Evolutionary conservation across 2,888 invertebrate genomes (phyloP), one percentile per base, ranked within the genome.

Genomic region (Epistrophella euchroma): DNA sequence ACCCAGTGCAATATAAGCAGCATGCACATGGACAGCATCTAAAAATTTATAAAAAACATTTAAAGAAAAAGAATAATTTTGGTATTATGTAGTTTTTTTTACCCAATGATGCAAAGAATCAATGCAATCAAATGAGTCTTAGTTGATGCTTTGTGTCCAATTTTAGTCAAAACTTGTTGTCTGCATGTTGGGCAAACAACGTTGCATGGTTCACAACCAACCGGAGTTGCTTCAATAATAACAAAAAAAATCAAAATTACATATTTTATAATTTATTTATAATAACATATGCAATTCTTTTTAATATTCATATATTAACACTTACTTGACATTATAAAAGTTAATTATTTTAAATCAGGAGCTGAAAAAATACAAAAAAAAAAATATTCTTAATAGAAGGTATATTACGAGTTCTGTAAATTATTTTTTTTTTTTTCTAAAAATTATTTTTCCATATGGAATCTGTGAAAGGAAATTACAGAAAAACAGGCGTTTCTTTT

Each of bases 101-200:
- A 86, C 86, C 81, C 81, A 35, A 82, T 66, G 37, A 86, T 17
- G 88, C 94, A 94, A 15, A 94, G 90, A 0, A 94, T 60, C 10
- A 93, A 81, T 6, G 94, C 94, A 81, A 93, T 92, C 11, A 94
- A 88, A 90, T 94, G 94, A 0, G 94, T 94, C 72, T 92, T 93
- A 7, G 93, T 92, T 0, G 93, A 92, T 7, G 94, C 89, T 77
- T 91, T 93, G 50, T 88, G 89, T 87, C 90, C 89, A 1, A 94
- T 89, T 73, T 91, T 92, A 1, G 94, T 94, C 43, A 92, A 89
- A 32, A 93, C 91, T 37, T 90, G 92, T 2, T 92, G 91, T 2
- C 91, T 91, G 82, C 94, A 94, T 4, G 92, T 92, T 0, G 93
- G 93, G 82, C 94, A 94, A 28, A 91, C 89, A 2, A 93, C 87